Conservation (phyloP, 2,888 invertebrate species). For the Temnothorax unifasciatus region DNA sequence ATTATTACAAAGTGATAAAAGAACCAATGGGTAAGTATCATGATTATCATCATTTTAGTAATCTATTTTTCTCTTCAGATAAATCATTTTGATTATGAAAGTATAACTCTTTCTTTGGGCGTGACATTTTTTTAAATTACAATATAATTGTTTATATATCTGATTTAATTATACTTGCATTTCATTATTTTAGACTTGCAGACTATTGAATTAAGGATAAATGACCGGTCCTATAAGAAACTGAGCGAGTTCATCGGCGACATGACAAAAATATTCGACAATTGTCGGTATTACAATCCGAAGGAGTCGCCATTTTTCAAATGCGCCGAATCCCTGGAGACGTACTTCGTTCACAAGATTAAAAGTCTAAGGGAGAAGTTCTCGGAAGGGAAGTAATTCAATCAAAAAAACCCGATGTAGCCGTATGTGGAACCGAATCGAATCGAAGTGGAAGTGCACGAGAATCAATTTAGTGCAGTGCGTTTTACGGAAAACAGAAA, state of each 20-base stretch:
- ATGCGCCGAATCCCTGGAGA: conserved; percentile 98
- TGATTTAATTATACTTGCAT: neutral
- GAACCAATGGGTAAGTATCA: conserved; percentile 95
- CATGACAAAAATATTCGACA: conserved; percentile 99
- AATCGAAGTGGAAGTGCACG: conserved; percentile 60
- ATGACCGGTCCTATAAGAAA: conserved; percentile 93
- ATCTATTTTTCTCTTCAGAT: conserved; percentile 3
- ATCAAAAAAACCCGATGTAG: conserved; percentile 60
- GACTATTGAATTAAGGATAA: conserved; percentile 95
- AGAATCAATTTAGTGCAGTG: conserved; percentile 66
- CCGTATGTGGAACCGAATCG: conserved; percentile 43
- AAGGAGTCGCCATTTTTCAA: conserved; percentile 98
- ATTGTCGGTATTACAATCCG: conserved; percentile 99
- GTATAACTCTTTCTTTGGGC: neutral
- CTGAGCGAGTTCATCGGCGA: conserved; percentile 98
- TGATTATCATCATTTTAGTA: neutral
- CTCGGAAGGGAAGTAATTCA: conserved; percentile 87
- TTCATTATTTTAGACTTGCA: conserved; percentile 92
- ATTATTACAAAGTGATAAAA: conserved; percentile 98
- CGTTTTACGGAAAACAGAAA: conserved; percentile 18
- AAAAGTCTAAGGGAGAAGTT: conserved; percentile 95
- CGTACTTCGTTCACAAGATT: conserved; percentile 97
- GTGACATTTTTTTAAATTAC: conserved; percentile 1
- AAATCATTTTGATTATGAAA: neutral
- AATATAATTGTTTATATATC: neutral